Evolutionary conservation across 2,113 vertebrate species (phyloP), one percentile per base, ranked within the genome.

Genomic region (Cettia cetti): DNA sequence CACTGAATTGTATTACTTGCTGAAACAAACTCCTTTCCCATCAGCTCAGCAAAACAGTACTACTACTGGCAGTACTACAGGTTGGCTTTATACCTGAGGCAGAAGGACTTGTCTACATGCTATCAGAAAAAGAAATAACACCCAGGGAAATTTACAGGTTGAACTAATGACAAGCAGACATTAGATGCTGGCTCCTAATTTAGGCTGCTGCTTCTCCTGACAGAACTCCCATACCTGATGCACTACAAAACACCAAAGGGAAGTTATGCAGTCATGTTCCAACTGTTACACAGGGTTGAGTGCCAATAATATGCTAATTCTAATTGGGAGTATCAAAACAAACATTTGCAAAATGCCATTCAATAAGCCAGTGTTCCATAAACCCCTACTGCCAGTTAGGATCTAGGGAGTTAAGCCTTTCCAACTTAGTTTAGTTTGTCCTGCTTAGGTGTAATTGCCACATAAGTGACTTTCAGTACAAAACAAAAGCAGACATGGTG

Each of bases 311-410:
- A 81, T 47, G 42, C 37, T 91, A 86, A 90, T 92, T 85, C 45
- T 83, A 96, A 94, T 69, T 77, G 84, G 31, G 31, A 92, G 83
- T 84, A 89, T 81, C 50, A 96, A 92, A 92, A 40, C 59, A 95
- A 95, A 92, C 24, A 66, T 82, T 96, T 91, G 17, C 56, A 90
- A 94, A 87, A 85, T 3, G 17, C 76, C 70, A 39, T 72, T 94
- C 40, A 82, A 2, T 65, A 16, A 89, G 31, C 30, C 54, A 77
- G 30, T 45, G 22, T 27, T 74, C 72, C 37, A 16, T 35, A 53
- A 86, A 13, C 24, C 59, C 24, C 47, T 63, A 50, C 33, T 83
- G 52, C 11, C 60, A 45, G 26, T 54, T 61, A 77, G 82, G 50
- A 76, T 18, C 39, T 64, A 31, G 1, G 52, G 17, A 82, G 49